A percentile compares a stretch with the other conserved stretches of the same genome.
Evolutionary conservation across 2,888 invertebrate species (phyloP).

Genomic region (Cerceris rybyensis): DNA sequence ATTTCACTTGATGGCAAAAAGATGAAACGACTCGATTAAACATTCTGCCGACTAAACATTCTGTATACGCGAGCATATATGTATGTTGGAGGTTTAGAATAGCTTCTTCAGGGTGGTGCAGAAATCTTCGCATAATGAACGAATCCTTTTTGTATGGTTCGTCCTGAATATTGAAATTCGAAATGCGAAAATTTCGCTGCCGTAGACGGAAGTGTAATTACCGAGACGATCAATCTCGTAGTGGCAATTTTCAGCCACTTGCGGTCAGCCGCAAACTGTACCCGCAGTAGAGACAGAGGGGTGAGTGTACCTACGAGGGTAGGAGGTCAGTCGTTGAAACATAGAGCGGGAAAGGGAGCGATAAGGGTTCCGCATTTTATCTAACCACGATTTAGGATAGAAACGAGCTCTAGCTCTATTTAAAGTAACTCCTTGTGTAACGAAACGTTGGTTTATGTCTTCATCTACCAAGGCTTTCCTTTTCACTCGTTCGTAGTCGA

Average conservation of each 20-base stretch:
- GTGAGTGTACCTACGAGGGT: conserved; percentile 68
- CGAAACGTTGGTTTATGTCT: too few species aligned
- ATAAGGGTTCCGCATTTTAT: conserved; percentile 72
- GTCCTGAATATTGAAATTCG: not conserved
- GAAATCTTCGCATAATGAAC: too few species aligned
- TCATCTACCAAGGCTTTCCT: too few species aligned
- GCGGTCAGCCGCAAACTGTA: conserved; percentile 73
- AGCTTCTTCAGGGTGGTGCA: too few species aligned
- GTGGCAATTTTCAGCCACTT: conserved; percentile 73
- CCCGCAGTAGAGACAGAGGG: conserved; percentile 60
- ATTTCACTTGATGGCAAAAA: too few species aligned
- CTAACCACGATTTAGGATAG: conserved; percentile 32
- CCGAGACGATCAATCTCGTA: conserved; percentile 50
- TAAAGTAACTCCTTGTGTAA: not conserved
- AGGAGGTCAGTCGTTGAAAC: conserved; percentile 77
- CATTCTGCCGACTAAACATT: too few species aligned
- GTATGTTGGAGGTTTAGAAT: too few species aligned
- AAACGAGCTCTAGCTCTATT: not conserved
- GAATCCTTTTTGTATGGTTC: too few species aligned
- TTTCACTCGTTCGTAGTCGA: too few species aligned
- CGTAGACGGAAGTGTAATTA: conserved; percentile 46
- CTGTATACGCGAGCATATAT: too few species aligned
- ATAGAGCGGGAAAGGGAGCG: conserved; percentile 71
- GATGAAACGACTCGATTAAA: too few species aligned
- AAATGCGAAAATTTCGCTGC: conserved; percentile 22